These are phyloP conservation scores for Ridgeia piscesae DNA, from an alignment of 1,140 invertebrate genomes.

Conservation along the genomic window DNA sequence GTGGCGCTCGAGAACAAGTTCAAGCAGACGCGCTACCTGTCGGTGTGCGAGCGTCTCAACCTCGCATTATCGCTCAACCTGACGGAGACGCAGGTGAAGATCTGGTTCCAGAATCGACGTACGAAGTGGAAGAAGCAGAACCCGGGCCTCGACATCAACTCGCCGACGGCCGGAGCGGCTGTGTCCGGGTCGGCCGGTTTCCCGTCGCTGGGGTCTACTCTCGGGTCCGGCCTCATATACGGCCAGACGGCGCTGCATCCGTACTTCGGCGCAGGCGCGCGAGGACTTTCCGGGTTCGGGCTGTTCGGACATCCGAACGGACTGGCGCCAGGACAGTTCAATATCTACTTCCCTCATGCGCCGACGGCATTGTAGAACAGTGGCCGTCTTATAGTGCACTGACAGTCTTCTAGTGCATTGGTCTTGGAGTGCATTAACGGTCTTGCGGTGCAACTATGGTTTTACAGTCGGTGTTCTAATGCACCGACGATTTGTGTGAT, in stretches of 20 bases:
- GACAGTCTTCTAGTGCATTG: neutral
- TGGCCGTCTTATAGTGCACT: neutral
- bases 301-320: neutral
- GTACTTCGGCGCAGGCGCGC: neutral
- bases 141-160: constrained; percentile 87
- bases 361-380: neutral
- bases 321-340: constrained; percentile 8
- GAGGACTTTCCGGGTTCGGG: neutral
- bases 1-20: constrained; percentile 99
- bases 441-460: neutral
- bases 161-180: constrained; percentile 6
- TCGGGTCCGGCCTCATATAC: constrained; percentile 9
- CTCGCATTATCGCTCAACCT: constrained; percentile 90
- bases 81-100: constrained; percentile 95
- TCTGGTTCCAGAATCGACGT: constrained; percentile 75
- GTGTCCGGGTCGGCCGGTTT: neutral
- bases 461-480: neutral
- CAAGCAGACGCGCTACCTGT: constrained; percentile 96
- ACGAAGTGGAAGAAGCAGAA: constrained; percentile 99
- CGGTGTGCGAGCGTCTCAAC: constrained; percentile 95
- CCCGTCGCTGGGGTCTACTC: neutral
- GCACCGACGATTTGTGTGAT: no score
- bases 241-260: neutral
- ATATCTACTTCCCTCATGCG: constrained; percentile 21
- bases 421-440: neutral